These are phyloP conservation scores for Diplosoma virens DNA, from an alignment of 23 tunicate species.

Conservation along the genomic window DNA sequence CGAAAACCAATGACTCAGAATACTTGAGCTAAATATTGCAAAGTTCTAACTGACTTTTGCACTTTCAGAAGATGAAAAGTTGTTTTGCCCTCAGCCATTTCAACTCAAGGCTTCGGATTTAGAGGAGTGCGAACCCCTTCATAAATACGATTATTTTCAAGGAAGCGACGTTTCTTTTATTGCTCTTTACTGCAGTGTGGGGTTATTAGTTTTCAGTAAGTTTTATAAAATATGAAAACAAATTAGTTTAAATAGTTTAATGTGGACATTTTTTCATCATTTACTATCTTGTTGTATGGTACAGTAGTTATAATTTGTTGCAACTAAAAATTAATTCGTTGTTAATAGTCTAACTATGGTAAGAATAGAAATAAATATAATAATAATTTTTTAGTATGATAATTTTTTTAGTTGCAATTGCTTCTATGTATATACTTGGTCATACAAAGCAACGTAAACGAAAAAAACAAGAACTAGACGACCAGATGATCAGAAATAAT, in stretches of 20 bases:
- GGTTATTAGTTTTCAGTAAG: slow-evolving; percentile 32
- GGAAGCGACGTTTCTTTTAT: slow-evolving; percentile 51
- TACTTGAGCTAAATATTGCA: too few species aligned
- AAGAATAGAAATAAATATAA: too few species aligned
- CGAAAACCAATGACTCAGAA: too few species aligned
- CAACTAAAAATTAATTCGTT: too few species aligned
- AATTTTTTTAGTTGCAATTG: not conserved
- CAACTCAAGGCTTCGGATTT: slow-evolving; percentile 27
- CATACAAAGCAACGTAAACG: not conserved
- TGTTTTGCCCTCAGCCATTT: slow-evolving; percentile 26
- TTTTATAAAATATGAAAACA: too few species aligned
- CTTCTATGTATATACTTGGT: slow-evolving; percentile 7
- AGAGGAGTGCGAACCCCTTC: slow-evolving; percentile 39
- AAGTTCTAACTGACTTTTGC: too few species aligned
- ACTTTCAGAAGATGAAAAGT: slow-evolving; percentile 3
- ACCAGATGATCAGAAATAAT: not conserved
- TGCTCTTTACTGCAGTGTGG: slow-evolving; percentile 26
- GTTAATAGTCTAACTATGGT: too few species aligned
- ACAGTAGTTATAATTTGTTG: too few species aligned
- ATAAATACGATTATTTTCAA: slow-evolving; percentile 51
- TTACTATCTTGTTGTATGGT: too few species aligned
- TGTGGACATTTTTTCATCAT: too few species aligned
- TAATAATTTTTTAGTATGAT: too few species aligned
- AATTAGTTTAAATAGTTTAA: too few species aligned
- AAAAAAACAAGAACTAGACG: not conserved